Percentiles rank a stretch among this genome's conserved stretches.
Conservation (phyloP, 2,888 invertebrate genomes). For the Autographa pulchrina region DNA sequence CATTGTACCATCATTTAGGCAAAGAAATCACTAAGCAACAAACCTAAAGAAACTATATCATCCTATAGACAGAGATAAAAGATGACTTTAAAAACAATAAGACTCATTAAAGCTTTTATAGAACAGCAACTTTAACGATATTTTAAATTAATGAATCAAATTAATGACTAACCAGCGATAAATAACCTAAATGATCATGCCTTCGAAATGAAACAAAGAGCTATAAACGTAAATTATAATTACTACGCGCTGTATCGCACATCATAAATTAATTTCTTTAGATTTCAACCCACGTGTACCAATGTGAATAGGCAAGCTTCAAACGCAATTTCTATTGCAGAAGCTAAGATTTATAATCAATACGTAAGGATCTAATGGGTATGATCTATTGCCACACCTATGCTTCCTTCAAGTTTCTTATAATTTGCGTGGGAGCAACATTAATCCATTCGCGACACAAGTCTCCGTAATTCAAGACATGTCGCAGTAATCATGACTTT, state of each 20-base stretch:
- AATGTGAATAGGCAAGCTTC: slow-evolving; percentile 2
- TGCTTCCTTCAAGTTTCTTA: slow-evolving; percentile 13
- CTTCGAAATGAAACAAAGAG: background rate
- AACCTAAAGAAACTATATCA: background rate
- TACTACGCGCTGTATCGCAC: background rate
- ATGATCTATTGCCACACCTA: slow-evolving; percentile 19
- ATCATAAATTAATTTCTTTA: slow-evolving; percentile 8
- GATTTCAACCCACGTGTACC: slow-evolving; percentile 17
- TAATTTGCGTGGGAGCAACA: slow-evolving; percentile 26
- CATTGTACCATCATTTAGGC: slow-evolving; percentile 23
- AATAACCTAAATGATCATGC: slow-evolving; percentile 1
- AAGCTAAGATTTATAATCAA: slow-evolving; percentile 25
- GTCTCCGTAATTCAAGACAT: slow-evolving; percentile 20
- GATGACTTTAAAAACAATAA: background rate
- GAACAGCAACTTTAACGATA: background rate
- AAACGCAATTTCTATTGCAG: slow-evolving; percentile 15
- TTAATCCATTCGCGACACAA: background rate
- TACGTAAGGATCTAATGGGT: background rate
- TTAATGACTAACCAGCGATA: background rate
- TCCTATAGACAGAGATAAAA: background rate
- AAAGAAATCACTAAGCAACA: background rate
- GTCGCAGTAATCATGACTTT: slow-evolving; percentile 25
- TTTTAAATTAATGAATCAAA: slow-evolving; percentile 4
- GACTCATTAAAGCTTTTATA: background rate
- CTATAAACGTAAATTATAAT: slow-evolving; percentile 7